phyloP scores from a whole-genome alignment of 2,113 vertebrate genomes.

The Xenus cinereus region DNA sequence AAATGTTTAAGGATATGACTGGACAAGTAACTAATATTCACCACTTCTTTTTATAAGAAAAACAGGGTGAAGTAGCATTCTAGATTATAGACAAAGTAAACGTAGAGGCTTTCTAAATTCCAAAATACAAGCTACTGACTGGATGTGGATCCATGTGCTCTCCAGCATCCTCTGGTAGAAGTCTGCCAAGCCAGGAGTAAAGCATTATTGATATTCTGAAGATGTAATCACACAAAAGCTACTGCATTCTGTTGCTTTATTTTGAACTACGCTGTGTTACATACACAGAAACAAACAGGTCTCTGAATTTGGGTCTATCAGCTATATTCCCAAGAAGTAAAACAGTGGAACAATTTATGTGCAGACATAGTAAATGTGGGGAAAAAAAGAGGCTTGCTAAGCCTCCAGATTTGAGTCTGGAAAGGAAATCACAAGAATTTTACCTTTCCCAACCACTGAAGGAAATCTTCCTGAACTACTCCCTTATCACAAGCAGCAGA shows the following conservation, averaged over 20 bases:
- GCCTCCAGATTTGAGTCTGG: not conserved
- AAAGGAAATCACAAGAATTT: not conserved
- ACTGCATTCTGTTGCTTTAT: not conserved
- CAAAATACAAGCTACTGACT: not conserved
- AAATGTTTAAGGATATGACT: not conserved
- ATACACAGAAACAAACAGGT: not conserved
- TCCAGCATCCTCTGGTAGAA: not conserved
- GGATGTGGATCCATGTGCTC: not conserved
- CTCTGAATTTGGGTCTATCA: not conserved
- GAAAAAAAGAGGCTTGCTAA: not conserved
- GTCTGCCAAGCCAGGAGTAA: not conserved
- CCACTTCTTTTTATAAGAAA: not conserved
- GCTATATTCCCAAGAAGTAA: not conserved
- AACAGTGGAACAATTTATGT: not conserved
- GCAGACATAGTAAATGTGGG: not conserved
- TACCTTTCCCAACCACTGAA: not conserved
- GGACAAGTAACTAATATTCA: not conserved
- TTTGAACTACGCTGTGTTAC: not conserved
- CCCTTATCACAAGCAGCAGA: not conserved
- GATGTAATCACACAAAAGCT: not conserved
- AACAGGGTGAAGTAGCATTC: not conserved
- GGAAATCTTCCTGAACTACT: not conserved
- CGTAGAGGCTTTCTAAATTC: not conserved
- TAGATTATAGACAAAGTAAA: not conserved
- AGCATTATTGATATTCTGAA: not conserved